Conservation (phyloP, 2,113 vertebrate species). For the Chaetodon auriga region DNA sequence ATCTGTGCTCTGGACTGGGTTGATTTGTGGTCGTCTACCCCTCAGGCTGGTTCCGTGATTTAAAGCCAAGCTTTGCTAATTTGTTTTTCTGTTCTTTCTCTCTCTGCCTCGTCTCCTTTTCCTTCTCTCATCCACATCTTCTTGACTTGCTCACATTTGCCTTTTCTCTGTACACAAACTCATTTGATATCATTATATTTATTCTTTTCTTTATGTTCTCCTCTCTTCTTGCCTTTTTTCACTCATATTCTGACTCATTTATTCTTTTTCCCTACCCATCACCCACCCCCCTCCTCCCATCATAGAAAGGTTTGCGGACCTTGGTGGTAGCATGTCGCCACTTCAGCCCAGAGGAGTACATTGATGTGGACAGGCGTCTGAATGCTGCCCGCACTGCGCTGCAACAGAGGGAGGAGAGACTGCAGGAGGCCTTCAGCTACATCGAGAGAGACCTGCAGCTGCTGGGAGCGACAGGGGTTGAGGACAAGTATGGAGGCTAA, state of each 20-base stretch:
- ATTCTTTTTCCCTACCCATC: not conserved
- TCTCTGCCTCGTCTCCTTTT: not conserved
- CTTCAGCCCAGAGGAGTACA: constrained; percentile 91
- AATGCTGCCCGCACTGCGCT: constrained; percentile 93
- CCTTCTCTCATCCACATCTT: not conserved
- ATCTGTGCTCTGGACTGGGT: constrained; percentile 25
- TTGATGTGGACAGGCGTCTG: constrained; percentile 87
- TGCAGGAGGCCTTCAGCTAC: constrained; percentile 90
- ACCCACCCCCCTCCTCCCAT: not conserved
- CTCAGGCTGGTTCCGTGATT: constrained; percentile 51
- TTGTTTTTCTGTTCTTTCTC: constrained; percentile 38
- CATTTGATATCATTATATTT: not conserved
- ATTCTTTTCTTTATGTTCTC: not conserved
- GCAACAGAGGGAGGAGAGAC: constrained; percentile 92
- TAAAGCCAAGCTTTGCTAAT: constrained; percentile 44
- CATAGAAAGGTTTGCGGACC: constrained; percentile 95
- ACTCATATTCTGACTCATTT: not conserved
- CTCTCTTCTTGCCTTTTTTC: not conserved
- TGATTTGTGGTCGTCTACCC: constrained; percentile 62
- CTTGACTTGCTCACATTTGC: not conserved
- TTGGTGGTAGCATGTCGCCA: constrained; percentile 93
- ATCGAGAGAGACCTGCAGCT: constrained; percentile 94
- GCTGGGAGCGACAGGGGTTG: constrained; percentile 96
- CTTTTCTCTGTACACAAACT: not conserved
- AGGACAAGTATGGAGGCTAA: constrained; percentile 90